A percentile compares a stretch with the other conserved stretches of the same genome.
Conservation (phyloP, 1,140 invertebrate genomes). For the Sycobia sp. region DNA sequence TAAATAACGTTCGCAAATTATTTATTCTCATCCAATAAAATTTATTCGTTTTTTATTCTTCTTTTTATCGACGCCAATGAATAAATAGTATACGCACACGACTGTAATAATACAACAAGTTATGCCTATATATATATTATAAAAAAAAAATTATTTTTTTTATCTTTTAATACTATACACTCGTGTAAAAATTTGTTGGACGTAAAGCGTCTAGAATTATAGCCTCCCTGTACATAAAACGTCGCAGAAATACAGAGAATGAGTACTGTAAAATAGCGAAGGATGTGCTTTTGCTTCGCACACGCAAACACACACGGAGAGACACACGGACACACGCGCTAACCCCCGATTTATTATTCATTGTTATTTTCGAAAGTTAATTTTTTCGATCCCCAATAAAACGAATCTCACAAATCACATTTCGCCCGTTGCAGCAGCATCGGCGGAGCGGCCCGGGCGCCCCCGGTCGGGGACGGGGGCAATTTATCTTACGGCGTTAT, state of each 20-base stretch:
- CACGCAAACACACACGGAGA: no score
- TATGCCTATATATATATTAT: no score
- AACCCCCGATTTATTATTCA: constrained; percentile 31
- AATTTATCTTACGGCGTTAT: constrained; percentile 34
- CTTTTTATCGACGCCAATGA: no score
- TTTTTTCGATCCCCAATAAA: constrained; percentile 29
- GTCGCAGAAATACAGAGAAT: no score
- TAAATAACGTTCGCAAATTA: constrained; percentile 8
- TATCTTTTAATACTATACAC: no score
- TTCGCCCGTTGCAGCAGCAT: constrained; percentile 16
- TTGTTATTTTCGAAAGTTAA: constrained; percentile 24
- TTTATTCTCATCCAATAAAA: constrained; percentile 15
- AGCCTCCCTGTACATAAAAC: constrained; percentile 8
- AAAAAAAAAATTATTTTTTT: no score
- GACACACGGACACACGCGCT: no score
- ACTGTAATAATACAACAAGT: neutral
- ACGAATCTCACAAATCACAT: constrained; percentile 31
- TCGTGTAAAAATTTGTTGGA: neutral
- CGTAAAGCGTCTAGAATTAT: constrained; percentile 6
- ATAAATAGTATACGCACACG: no score
- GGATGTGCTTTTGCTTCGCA: no score
- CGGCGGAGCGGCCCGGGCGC: no score
- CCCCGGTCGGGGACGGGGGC: no score
- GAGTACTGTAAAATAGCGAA: no score
- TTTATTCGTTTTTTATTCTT: constrained; percentile 1